Evolutionary conservation across 2,797 vertebrate genomes (phyloP).

Genomic region (Sebastes iracundus): DNA sequence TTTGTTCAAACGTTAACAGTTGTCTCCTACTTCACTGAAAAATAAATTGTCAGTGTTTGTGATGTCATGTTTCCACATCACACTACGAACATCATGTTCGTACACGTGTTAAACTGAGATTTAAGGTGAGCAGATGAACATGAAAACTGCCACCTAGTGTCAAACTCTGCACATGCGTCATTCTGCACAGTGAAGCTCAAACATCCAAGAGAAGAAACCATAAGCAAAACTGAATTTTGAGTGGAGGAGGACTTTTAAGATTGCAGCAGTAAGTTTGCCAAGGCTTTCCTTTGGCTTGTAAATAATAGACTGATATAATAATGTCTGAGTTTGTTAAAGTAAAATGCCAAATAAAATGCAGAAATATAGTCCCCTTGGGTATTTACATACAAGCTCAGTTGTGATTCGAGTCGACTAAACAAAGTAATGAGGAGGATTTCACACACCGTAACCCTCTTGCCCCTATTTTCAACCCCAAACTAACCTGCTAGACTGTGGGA

Average conservation of each 20-base stretch:
- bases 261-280: background rate
- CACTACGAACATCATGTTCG: background rate
- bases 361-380: background rate
- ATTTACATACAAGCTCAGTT: background rate
- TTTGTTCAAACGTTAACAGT: background rate
- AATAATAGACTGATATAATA: background rate
- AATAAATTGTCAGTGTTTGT: background rate
- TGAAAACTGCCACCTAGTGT: background rate
- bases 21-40: background rate
- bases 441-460: background rate
- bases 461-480: constrained; percentile 25
- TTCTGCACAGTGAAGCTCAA: constrained; percentile 1
- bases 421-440: constrained; percentile 35
- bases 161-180: background rate
- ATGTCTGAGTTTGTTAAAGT: background rate
- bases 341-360: background rate
- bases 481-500: constrained; percentile 29
- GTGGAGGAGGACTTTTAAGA: background rate
- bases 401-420: constrained; percentile 15
- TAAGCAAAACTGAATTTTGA: background rate
- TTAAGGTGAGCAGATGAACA: background rate
- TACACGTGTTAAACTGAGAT: background rate
- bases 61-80: background rate
- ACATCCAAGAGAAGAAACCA: background rate
- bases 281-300: background rate